Conservation (phyloP, 2,797 vertebrate species). For the Natrix natrix region DNA sequence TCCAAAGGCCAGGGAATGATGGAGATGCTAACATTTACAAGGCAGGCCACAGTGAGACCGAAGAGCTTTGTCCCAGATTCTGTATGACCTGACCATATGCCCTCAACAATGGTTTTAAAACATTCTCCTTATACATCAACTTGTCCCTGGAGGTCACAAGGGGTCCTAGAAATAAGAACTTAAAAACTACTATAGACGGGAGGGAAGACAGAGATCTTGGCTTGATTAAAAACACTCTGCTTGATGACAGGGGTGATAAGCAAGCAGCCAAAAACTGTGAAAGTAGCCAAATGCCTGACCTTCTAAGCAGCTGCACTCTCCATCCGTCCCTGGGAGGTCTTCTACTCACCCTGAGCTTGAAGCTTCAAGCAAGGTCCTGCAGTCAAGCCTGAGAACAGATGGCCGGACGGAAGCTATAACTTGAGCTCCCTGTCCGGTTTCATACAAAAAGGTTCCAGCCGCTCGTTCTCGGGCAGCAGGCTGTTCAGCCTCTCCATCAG, state of each 20-base stretch:
- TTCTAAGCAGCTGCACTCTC: background rate
- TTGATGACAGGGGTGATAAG: rapidly evolving
- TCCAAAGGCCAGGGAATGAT: background rate
- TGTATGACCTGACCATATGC: background rate
- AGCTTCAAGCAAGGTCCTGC: rapidly evolving
- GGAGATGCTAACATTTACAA: background rate
- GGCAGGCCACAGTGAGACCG: background rate
- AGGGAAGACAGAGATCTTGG: constrained; percentile 4
- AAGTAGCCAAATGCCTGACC: background rate
- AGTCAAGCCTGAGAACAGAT: background rate
- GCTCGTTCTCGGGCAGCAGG: constrained; percentile 90
- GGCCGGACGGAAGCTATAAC: constrained; percentile 40
- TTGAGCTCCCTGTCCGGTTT: constrained; percentile 78
- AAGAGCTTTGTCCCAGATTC: background rate
- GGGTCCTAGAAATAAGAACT: background rate
- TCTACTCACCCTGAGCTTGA: background rate
- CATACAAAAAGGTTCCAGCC: constrained; percentile 95
- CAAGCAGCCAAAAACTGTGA: constrained; percentile 8
- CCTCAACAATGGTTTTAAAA: background rate
- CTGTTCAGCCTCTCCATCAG: constrained; percentile 96
- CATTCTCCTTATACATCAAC: background rate
- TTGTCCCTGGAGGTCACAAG: background rate
- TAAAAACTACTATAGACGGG: background rate
- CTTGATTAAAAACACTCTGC: constrained; percentile 28
- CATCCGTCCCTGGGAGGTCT: background rate